Evolutionary conservation across 2,797 vertebrate genomes (phyloP).

Genomic region (Pitangus sulphuratus): DNA sequence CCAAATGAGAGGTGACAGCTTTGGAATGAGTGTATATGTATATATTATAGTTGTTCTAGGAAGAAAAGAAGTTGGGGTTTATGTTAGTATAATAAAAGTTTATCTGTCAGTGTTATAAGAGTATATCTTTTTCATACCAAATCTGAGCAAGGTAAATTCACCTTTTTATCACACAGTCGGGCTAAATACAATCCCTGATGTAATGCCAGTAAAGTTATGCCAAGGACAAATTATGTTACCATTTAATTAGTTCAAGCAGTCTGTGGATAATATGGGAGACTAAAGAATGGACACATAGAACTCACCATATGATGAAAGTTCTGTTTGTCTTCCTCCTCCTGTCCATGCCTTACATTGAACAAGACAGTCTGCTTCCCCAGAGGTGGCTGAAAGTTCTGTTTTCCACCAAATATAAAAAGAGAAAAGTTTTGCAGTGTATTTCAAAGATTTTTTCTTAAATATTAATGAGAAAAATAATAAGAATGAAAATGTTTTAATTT

Average conservation of each 20-base stretch:
- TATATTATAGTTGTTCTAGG: not conserved
- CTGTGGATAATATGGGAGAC: not conserved
- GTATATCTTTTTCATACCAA: not conserved
- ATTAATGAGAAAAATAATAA: conserved; percentile 5
- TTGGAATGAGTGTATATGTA: not conserved
- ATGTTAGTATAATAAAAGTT: not conserved
- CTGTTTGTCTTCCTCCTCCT: not conserved
- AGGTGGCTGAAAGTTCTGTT: not conserved
- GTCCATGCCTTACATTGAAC: not conserved
- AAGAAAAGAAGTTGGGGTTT: not conserved
- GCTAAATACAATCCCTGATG: not conserved
- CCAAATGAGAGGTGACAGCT: not conserved
- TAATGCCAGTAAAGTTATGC: not conserved
- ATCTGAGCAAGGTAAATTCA: not conserved
- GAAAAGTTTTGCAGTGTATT: not conserved
- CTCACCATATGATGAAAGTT: not conserved
- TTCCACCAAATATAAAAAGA: not conserved
- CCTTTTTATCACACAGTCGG: not conserved
- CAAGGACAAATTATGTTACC: not conserved
- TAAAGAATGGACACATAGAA: not conserved
- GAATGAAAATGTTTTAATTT: conserved; percentile 1
- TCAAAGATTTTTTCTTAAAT: not conserved
- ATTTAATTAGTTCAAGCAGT: not conserved
- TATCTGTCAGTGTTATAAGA: not conserved
- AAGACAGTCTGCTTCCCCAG: not conserved